Evolutionary conservation across 2,113 vertebrate species (phyloP), one percentile per base, ranked within the genome.

Genomic region (Syrmaticus mikado): DNA sequence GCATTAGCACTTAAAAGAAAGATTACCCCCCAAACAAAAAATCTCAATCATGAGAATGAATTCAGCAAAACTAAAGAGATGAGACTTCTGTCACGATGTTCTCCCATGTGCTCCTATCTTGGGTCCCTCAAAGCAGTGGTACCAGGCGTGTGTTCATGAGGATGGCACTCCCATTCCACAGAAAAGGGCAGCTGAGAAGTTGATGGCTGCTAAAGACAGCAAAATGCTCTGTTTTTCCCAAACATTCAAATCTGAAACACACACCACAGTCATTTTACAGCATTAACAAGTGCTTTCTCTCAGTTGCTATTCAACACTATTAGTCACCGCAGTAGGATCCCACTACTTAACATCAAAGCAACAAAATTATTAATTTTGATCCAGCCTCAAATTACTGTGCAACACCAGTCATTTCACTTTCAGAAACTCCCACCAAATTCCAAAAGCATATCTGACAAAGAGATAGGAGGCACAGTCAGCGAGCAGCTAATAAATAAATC

Each of bases 271-370:
- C 38, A 30, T 20, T 43, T 61, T 25, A 46, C 62, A 84, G 77
- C 68, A 28, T 6, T 25, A n/a, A 30, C 43, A 8, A 73, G 58
- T 2, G 30, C 64, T 76, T 76, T 34, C 70, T 71, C 40, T 12
- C 22, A 78, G 50, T 4, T 74, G 20, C 80, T 43, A 65, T 60
- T 62, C 82, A 62, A 81, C 65, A 60, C 45, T 2, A 34, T 91
- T 94, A 91, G 90, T 91, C 85, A 84, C 74, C 43, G 14, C 2
- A 76, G 77, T 10, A 90, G 86, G 77, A 94, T 84, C 82, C 86
- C 93, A 81, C 52, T 65, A 48, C 83, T 93, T 89, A 57, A 48
- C 72, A 52, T 28, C 74, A 68, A 62, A 90, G 90, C 64, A 82
- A 91, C 80, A 82, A 82, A 82, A 62, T 89, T 36, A 91, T 82